These are phyloP conservation scores for Sparus aurata DNA, from an alignment of 2,797 vertebrate species.

Conservation along the genomic window DNA sequence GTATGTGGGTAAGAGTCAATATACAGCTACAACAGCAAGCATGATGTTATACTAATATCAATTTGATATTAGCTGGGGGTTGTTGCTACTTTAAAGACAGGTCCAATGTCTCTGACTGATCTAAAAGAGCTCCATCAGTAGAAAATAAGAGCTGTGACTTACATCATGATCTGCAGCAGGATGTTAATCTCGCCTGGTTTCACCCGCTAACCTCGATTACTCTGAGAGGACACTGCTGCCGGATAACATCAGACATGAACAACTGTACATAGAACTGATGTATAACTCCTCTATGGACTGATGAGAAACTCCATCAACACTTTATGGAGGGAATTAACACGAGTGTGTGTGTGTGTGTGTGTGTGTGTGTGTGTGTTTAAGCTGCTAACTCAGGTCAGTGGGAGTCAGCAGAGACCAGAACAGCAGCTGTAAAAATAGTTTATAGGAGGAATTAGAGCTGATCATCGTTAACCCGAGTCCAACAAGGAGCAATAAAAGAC, in stretches of 20 bases:
- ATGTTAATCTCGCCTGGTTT: background rate
- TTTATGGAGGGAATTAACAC: conserved; percentile 54
- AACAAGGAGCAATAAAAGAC: conserved; percentile 51
- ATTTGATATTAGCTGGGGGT: background rate
- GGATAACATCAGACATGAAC: conserved; percentile 30
- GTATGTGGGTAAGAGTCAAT: background rate
- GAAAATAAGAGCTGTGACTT: background rate
- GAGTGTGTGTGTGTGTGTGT: conserved; percentile 2
- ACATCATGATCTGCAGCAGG: background rate
- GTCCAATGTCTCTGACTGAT: background rate
- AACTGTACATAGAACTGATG: conserved; percentile 31
- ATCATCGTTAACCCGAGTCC: conserved; percentile 59
- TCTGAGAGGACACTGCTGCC: conserved; percentile 6
- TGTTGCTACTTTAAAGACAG: background rate
- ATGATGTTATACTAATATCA: no score
- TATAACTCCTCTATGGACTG: conserved; percentile 34
- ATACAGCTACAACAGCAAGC: background rate
- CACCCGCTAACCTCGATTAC: conserved; percentile 13
- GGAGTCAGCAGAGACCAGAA: conserved; percentile 49
- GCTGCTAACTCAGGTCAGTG: conserved; percentile 48
- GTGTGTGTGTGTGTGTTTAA: conserved; percentile 18
- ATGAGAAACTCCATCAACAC: conserved; percentile 43
- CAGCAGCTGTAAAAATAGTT: conserved; percentile 68
- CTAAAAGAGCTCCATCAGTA: background rate
- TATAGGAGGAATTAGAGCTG: conserved; percentile 65